Evolutionary conservation across 2,113 vertebrate species (phyloP).

Genomic region (Sialia sialis): DNA sequence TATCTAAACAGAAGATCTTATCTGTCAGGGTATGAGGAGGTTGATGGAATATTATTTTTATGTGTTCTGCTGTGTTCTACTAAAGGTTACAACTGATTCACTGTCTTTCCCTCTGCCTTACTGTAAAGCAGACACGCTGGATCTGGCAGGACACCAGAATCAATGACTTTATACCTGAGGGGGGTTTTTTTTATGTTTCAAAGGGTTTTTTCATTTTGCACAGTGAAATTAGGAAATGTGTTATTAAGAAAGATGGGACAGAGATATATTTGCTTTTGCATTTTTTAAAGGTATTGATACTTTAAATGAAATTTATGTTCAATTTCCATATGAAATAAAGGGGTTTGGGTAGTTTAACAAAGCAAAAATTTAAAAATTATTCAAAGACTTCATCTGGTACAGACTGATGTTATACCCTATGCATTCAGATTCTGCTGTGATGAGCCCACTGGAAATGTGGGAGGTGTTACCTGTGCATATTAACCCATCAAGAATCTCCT

Average conservation of each 20-base stretch:
- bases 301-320: background rate
- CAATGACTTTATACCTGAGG: background rate
- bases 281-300: background rate
- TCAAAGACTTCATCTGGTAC: background rate
- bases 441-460: background rate
- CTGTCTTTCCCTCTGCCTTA: background rate
- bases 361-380: background rate
- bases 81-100: background rate
- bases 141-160: background rate
- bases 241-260: background rate
- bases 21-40: background rate
- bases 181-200: background rate
- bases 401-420: background rate
- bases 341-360: background rate
- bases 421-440: background rate
- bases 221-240: background rate
- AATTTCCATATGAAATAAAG: background rate
- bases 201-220: background rate
- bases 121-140: background rate
- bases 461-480: background rate
- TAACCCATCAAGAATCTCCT: background rate
- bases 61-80: background rate
- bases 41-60: slow-evolving; percentile 10
- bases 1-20: background rate
- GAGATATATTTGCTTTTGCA: background rate